Evolutionary conservation across 1,140 invertebrate genomes (phyloP).

Genomic region (Drosophila kikkawai): DNA sequence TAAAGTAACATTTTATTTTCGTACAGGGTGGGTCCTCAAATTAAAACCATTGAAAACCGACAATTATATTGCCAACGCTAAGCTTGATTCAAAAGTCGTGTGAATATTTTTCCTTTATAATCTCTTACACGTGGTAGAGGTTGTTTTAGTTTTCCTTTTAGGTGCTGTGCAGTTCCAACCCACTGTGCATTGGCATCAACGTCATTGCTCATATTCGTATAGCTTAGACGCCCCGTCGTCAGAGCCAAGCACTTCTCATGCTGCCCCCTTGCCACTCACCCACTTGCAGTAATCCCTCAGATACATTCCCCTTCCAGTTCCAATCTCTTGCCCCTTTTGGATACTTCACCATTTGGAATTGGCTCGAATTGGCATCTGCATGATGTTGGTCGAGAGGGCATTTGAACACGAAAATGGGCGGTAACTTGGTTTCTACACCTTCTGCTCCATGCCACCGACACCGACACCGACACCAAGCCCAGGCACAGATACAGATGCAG

Average conservation of each 20-base stretch:
- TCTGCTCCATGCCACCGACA: constrained; percentile 24
- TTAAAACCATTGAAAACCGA: background rate
- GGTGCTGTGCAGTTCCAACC: background rate
- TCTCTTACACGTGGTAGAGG: no score
- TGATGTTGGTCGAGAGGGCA: constrained; percentile 65
- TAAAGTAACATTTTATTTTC: background rate
- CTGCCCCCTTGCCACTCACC: background rate
- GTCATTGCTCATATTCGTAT: constrained; percentile 65
- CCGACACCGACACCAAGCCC: background rate
- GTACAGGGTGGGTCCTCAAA: background rate
- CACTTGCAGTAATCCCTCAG: constrained; percentile 13
- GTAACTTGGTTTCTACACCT: constrained; percentile 80
- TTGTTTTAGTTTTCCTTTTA: background rate
- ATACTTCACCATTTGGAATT: constrained; percentile 38
- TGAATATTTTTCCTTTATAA: no score
- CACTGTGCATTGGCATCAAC: constrained; percentile 63
- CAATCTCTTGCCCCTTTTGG: background rate
- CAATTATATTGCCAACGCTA: background rate
- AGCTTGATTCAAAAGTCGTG: background rate
- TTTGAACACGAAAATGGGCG: constrained; percentile 76
- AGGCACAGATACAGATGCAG: constrained; percentile 42
- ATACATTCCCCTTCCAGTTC: background rate
- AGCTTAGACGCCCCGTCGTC: constrained; percentile 77
- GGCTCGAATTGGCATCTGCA: constrained; percentile 78
- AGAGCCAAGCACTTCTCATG: constrained; percentile 10